Base-by-base conservation (phyloP, 2,797 vertebrate genomes). In the Pseudotriccus pelzelni region DNA sequence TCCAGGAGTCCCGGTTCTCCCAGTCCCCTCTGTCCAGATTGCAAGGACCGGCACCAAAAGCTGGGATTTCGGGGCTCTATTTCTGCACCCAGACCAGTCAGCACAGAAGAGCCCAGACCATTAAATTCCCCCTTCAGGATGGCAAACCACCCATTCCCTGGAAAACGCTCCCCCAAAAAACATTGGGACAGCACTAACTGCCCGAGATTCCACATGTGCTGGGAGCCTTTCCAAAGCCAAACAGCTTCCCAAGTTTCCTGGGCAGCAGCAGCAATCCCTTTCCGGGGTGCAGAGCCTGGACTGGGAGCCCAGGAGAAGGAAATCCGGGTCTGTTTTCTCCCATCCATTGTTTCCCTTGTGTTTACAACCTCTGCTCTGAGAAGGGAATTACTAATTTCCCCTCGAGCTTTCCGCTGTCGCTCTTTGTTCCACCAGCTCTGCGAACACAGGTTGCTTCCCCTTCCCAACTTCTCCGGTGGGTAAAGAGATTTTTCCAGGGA, bases 321-420 rank as follows among this genome's bases (percentile, higher is more conserved):
- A 88, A 77, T 23, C 34, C 9, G 41, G 43, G 16, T 12, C 62
- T 64, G 12, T 17, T 74, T 85, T 82, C 25, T 52, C 28, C 37
- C 37, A 47, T 55, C 47, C 34, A 10, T 43, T n/a, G 21, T 46
- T 82, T 82, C 27, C 32, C 1, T 2, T 14, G 14, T 15, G 14
- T 32, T 55, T 30, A 41, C n/a, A 25, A 62, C 30, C 27, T 28
- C 22, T 53, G 28, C 14, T 56, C 68, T 14, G 14, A 62, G 83
- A 63, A 47, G 10, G 23, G 41, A 87, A 64, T n/a, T 47, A 36
- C 72, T 64, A 1, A 16, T 60, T 56, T 73, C 34, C 44, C 21
- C 3, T 0, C 1, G 16, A 86, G 12, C 3, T 50, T 49, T 19
- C 27, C 3, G 2, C 10, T 6, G 46, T 17, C 10, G 7, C 15